Conservation (phyloP, 2,888 invertebrate genomes). For the Cosmia pyralina region DNA sequence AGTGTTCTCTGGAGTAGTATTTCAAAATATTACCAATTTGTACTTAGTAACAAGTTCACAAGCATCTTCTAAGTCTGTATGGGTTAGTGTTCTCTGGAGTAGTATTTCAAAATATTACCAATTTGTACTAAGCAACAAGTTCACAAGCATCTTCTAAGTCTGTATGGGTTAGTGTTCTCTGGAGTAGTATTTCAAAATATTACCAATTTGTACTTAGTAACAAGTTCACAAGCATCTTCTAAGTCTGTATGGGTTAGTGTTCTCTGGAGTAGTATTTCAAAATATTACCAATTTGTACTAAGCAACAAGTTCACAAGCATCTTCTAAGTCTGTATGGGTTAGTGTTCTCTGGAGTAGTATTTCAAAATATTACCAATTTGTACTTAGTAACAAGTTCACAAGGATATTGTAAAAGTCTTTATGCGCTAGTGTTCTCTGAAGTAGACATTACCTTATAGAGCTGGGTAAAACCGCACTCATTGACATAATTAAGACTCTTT, state of each 20-base stretch:
- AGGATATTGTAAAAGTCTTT: no score
- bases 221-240: neutral
- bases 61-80: no score
- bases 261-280: neutral
- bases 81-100: neutral
- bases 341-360: neutral
- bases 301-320: neutral
- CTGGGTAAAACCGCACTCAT: constrained; percentile 26
- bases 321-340: no score
- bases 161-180: no score
- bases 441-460: neutral
- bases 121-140: neutral
- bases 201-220: no score
- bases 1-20: neutral
- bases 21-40: no score
- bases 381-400: neutral
- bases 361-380: neutral
- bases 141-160: no score
- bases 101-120: no score
- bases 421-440: neutral
- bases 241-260: no score
- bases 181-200: no score
- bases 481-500: constrained; percentile 62
- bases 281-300: no score
- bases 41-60: neutral